phyloP scores from a whole-genome alignment of 2,113 vertebrate species.

The Phyllostomus hastatus region DNA sequence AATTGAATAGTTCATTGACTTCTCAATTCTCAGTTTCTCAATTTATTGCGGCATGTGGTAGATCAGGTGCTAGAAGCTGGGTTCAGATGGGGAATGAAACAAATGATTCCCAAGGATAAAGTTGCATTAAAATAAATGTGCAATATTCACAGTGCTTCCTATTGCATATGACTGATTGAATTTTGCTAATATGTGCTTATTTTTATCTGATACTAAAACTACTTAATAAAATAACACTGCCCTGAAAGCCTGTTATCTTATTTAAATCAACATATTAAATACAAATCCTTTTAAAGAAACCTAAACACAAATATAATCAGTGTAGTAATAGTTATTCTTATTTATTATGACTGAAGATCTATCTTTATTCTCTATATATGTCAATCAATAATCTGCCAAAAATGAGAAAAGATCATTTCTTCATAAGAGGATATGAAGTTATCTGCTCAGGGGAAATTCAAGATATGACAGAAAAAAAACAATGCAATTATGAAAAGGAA shows the following conservation, averaged over 20 bases:
- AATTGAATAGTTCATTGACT: background rate
- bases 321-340: background rate
- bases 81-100: background rate
- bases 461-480: background rate
- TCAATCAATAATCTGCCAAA: background rate
- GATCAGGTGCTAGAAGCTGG: background rate
- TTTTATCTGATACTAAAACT: background rate
- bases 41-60: background rate
- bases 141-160: background rate
- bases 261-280: background rate
- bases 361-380: background rate
- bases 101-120: background rate
- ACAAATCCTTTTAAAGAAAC: background rate
- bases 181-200: background rate
- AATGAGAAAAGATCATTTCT: background rate
- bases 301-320: background rate
- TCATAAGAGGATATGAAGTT: background rate
- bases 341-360: background rate
- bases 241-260: background rate
- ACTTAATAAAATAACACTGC: background rate
- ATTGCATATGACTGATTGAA: background rate
- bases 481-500: slow-evolving; percentile 49
- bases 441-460: slow-evolving; percentile 29
- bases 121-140: background rate
- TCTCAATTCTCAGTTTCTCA: background rate